Evolutionary conservation across 2,113 vertebrate species (phyloP).

Genomic region (Tachysurus vachellii): DNA sequence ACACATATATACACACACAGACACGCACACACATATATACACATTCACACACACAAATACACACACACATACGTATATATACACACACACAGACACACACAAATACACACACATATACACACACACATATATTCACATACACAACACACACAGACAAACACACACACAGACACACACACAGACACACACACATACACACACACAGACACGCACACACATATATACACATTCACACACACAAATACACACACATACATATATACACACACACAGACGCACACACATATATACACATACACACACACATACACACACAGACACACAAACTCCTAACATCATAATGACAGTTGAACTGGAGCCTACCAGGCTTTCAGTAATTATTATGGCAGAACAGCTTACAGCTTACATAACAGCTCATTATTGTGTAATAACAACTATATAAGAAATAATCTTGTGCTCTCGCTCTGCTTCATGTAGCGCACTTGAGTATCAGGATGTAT

Average conservation of each 20-base stretch:
- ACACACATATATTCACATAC: too few species aligned
- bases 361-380: not conserved
- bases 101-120: too few species aligned
- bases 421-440: not conserved
- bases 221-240: too few species aligned
- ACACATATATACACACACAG: too few species aligned
- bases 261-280: too few species aligned
- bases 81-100: too few species aligned
- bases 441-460: not conserved
- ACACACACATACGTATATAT: too few species aligned
- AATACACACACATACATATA: conserved; percentile 10
- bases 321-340: not conserved
- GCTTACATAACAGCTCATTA: not conserved
- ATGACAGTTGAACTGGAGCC: not conserved
- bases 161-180: too few species aligned
- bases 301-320: not conserved
- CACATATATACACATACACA: not conserved
- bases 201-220: not conserved
- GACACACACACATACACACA: too few species aligned
- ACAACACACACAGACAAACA: too few species aligned
- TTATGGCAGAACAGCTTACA: not conserved
- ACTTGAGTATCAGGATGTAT: not conserved
- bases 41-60: too few species aligned
- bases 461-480: not conserved
- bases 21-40: too few species aligned